A percentile compares a stretch with the other conserved stretches of the same genome.
These are phyloP conservation scores for Kradibia gibbosae DNA, from an alignment of 1,140 invertebrate genomes.

Conservation along the genomic window DNA sequence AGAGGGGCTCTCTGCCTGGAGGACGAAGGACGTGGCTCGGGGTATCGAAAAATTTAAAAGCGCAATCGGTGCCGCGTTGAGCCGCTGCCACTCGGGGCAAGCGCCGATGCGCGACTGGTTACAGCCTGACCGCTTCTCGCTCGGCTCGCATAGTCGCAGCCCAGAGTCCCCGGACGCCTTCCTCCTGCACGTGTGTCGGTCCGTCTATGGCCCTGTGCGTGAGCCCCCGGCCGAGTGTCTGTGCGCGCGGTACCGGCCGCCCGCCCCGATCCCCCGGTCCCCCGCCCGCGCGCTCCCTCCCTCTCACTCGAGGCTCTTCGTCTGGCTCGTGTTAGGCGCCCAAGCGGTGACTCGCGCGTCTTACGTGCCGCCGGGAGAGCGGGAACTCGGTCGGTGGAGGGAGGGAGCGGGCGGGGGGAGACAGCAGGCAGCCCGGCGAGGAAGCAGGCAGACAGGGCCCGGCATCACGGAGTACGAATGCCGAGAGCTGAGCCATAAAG, in stretches of 20 bases:
- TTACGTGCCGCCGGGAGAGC: neutral
- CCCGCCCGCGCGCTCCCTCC: conserved; percentile 11
- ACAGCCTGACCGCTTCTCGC: no score
- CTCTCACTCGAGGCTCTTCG: neutral
- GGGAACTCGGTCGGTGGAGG: conserved; percentile 2
- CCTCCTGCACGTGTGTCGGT: neutral
- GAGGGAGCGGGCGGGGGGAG: neutral
- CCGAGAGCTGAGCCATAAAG: conserved; percentile 21
- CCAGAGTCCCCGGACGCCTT: neutral
- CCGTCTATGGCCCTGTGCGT: neutral
- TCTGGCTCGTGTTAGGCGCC: neutral
- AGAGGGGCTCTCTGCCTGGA: neutral
- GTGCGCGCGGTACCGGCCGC: neutral
- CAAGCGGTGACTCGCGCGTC: neutral
- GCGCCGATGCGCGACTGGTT: conserved; percentile 51
- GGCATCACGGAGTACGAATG: neutral
- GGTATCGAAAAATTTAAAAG: neutral
- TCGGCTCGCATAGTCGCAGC: neutral
- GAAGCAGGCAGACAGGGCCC: neutral
- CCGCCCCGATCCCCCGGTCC: neutral
- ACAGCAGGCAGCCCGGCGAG: neutral
- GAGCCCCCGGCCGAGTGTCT: neutral
- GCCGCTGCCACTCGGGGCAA: conserved; percentile 51
- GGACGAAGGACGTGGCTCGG: neutral
- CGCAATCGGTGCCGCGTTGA: conserved; percentile 39